Conservation (phyloP, 2,888 invertebrate species). For the Callosobruchus maculatus region DNA sequence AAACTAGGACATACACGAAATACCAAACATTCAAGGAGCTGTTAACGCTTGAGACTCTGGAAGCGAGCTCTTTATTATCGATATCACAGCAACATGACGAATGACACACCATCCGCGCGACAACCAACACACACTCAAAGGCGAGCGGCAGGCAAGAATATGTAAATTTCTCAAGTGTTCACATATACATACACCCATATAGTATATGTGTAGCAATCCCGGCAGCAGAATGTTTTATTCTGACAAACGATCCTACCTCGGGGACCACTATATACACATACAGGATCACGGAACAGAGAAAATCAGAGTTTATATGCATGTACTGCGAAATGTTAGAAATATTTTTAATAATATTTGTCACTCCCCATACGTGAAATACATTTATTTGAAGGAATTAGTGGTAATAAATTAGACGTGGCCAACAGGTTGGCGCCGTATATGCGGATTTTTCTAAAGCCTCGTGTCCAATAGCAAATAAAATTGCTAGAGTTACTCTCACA, state of each 20-base stretch:
- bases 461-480: no score
- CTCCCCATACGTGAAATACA: no score
- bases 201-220: not conserved
- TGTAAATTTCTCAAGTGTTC: constrained; percentile 3
- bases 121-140: not conserved
- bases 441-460: no score
- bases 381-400: no score
- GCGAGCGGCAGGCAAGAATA: not conserved
- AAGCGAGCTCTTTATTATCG: not conserved
- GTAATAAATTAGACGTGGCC: no score
- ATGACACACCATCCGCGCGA: not conserved
- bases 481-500: no score
- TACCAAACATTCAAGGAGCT: not conserved
- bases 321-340: not conserved
- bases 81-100: not conserved
- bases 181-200: not conserved
- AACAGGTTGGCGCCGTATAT: no score
- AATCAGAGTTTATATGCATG: not conserved
- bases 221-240: constrained; percentile 1
- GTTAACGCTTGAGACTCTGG: not conserved
- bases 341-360: no score
- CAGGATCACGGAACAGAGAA: not conserved
- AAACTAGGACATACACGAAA: not conserved
- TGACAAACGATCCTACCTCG: not conserved
- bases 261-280: not conserved